These are phyloP conservation scores for Atrichornis clamosus DNA, from an alignment of 2,113 vertebrate genomes.

Conservation along the genomic window DNA sequence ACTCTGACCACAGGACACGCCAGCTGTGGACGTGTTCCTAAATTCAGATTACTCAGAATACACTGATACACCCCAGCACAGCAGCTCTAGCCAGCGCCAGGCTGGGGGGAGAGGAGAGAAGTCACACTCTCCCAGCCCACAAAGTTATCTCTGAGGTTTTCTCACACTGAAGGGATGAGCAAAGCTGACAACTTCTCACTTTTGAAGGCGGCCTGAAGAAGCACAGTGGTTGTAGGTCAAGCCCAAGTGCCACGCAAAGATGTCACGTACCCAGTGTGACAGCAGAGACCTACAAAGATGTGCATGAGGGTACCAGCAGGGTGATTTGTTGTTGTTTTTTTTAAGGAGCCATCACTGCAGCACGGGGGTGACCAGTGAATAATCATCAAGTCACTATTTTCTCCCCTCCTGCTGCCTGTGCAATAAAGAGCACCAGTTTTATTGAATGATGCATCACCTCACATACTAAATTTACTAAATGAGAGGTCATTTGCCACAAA, in stretches of 20 bases:
- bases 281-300: not conserved
- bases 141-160: not conserved
- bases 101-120: not conserved
- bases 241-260: not conserved
- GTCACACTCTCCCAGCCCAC: not conserved
- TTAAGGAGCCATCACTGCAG: not conserved
- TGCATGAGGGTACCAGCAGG: not conserved
- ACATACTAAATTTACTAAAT: not conserved
- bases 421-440: not conserved
- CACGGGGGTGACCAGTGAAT: not conserved
- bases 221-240: not conserved
- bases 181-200: not conserved
- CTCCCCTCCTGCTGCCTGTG: not conserved
- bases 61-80: not conserved
- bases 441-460: not conserved
- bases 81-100: accelerated
- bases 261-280: not conserved
- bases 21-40: accelerated
- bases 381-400: not conserved
- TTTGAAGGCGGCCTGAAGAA: not conserved
- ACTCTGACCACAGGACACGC: accelerated
- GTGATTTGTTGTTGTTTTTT: too few species aligned
- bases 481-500: not conserved
- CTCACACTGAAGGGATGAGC: not conserved
- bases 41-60: not conserved